Evolutionary conservation across 2,888 invertebrate species (phyloP), one percentile per base, ranked within the genome.

Genomic region (Trypoxylon attenuatum): DNA sequence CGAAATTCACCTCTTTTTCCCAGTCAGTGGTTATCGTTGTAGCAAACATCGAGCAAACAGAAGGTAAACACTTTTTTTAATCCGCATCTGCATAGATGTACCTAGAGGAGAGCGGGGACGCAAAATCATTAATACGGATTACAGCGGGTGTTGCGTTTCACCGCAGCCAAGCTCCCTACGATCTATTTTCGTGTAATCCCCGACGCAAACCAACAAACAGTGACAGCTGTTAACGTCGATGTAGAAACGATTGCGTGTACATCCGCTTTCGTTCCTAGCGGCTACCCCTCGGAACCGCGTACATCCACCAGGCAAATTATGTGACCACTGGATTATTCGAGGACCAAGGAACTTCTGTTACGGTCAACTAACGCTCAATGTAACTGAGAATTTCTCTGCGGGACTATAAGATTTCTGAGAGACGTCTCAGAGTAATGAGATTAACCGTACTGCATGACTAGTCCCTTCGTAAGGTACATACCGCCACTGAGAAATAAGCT

Each of bases 171-270:
- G n/a, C 65, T 71, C 73, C 74, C 77, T 62, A 65, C 70, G 75
- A 81, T 81, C 80, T 83, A 84, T 84, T 84, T 82, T 80, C 81
- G 76, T 81, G 79, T 85, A 85, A 85, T 84, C 84, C 84, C 79
- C 69, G 63, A 62, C 71, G 79, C 81, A 81, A 84, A 82, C 81
- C 85, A 84, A 84, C 85, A 84, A 84, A 83, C 79, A 84, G 78
- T 79, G 79, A 80, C 86, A 86, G 86, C 86, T 85, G 86, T 79
- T 83, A 79, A 84, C 77, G 78, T 77, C 57, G 55, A 60, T 42
- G 38, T 50, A 51, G 57, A 50, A 56, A 61, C 64, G 62, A 66
- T 61, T 60, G 65, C 65, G 46, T 49, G 72, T 71, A 10, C 29
- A 71, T 74, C 67, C 69, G 67, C 69, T 76, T 78, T 73, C 60